Conservation (phyloP, 2,113 vertebrate genomes). For the Gopherus flavomarginatus region DNA sequence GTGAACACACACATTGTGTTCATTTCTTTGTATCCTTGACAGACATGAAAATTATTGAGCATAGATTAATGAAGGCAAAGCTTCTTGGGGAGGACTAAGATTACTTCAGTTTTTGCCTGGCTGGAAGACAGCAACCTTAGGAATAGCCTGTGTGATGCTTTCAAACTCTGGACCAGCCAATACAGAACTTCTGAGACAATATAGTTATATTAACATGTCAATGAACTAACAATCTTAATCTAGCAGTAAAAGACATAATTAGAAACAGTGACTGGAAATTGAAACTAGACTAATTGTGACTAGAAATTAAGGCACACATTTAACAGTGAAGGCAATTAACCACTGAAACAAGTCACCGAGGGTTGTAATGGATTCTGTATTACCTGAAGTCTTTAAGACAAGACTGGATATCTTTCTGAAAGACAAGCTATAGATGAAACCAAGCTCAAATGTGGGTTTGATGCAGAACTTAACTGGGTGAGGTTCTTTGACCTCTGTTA, state of each 20-base stretch:
- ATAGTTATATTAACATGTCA: background rate
- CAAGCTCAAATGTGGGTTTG: background rate
- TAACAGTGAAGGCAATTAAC: background rate
- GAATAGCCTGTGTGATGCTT: background rate
- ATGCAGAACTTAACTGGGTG: conserved; percentile 38
- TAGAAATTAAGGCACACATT: background rate
- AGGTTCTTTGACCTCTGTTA: conserved; percentile 6
- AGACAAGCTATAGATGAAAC: background rate
- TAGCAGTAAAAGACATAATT: background rate
- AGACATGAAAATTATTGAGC: background rate
- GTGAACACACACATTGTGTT: accelerated
- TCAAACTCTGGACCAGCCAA: background rate
- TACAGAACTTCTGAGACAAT: background rate
- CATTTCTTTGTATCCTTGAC: background rate
- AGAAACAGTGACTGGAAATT: background rate
- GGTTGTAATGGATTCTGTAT: background rate
- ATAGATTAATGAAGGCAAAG: too few relatives aligned
- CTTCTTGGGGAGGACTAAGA: background rate
- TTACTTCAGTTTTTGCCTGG: background rate
- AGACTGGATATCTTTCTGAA: background rate
- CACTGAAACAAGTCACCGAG: background rate
- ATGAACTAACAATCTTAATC: background rate
- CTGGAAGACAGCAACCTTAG: background rate
- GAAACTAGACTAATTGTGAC: accelerated
- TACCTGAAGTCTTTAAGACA: background rate